A percentile compares a stretch with the other conserved stretches of the same genome.
phyloP scores from a whole-genome alignment of 2,888 invertebrate genomes.

The Cheilosia urbana region DNA sequence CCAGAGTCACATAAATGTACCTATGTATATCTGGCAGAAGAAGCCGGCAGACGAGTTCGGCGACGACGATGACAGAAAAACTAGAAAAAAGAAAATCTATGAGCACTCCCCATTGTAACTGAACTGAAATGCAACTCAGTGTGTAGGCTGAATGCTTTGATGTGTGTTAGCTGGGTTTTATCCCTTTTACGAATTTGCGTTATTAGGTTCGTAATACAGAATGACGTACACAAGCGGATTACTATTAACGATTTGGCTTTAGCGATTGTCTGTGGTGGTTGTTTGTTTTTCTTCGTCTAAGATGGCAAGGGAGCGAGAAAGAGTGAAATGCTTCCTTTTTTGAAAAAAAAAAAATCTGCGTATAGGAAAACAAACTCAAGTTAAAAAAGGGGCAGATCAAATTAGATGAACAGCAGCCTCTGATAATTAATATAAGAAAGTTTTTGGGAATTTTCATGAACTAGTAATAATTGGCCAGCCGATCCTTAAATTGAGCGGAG shows the following conservation, averaged over 20 bases:
- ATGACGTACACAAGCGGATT: conserved; percentile 35
- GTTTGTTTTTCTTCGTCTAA: not conserved
- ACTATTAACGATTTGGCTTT: conserved; percentile 28
- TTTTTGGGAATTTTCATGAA: no score
- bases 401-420: no score
- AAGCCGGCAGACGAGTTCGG: conserved; percentile 29
- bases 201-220: conserved; percentile 44
- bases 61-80: conserved; percentile 14
- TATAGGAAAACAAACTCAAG: no score
- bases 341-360: not conserved
- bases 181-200: conserved; percentile 39
- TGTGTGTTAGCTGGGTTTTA: conserved; percentile 45
- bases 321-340: not conserved
- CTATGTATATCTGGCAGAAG: not conserved
- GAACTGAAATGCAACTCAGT: conserved; percentile 49
- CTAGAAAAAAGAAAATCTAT: conserved; percentile 20
- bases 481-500: no score
- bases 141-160: conserved; percentile 50
- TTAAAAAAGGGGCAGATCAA: no score
- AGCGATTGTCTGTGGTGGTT: conserved; percentile 5
- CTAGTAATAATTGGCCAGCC: no score
- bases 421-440: no score
- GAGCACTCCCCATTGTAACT: conserved; percentile 54
- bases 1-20: conserved; percentile 45
- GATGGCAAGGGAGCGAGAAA: not conserved